phyloP scores from a whole-genome alignment of 2,888 invertebrate species.

The Xestia xanthographa region DNA sequence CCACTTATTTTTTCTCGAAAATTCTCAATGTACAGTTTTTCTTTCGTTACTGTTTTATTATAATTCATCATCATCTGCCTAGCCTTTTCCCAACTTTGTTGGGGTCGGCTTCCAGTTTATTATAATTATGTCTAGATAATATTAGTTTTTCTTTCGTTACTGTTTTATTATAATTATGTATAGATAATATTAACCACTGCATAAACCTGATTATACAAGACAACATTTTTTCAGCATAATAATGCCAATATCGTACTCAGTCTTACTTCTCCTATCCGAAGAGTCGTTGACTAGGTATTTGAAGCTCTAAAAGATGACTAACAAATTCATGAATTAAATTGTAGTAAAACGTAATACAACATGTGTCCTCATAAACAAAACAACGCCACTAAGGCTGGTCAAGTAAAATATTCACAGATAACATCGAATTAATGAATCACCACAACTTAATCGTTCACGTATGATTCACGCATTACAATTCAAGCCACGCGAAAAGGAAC shows the following conservation, averaged over 20 bases:
- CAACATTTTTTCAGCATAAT: background rate
- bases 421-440: slow-evolving; percentile 75
- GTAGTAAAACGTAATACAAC: slow-evolving; percentile 40
- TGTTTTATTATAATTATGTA: too few relatives aligned
- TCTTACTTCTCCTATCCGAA: background rate
- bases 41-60: too few relatives aligned
- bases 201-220: background rate
- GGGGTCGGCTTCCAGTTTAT: too few relatives aligned
- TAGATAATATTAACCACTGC: background rate
- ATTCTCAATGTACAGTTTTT: too few relatives aligned
- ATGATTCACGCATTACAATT: slow-evolving; percentile 83
- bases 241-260: background rate
- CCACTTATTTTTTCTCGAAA: too few relatives aligned
- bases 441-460: slow-evolving; percentile 73
- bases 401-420: slow-evolving; percentile 61
- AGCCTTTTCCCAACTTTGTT: too few relatives aligned
- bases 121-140: too few relatives aligned
- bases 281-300: background rate
- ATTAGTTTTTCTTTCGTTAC: too few relatives aligned
- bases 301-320: slow-evolving; percentile 17
- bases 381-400: slow-evolving; percentile 49
- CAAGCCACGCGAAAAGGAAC: slow-evolving; percentile 78
- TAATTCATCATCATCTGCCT: too few relatives aligned
- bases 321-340: slow-evolving; percentile 19
- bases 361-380: slow-evolving; percentile 44